Evolutionary conservation across 2,113 vertebrate species (phyloP), one percentile per base, ranked within the genome.

Genomic region (Cyanoderma ruficeps): DNA sequence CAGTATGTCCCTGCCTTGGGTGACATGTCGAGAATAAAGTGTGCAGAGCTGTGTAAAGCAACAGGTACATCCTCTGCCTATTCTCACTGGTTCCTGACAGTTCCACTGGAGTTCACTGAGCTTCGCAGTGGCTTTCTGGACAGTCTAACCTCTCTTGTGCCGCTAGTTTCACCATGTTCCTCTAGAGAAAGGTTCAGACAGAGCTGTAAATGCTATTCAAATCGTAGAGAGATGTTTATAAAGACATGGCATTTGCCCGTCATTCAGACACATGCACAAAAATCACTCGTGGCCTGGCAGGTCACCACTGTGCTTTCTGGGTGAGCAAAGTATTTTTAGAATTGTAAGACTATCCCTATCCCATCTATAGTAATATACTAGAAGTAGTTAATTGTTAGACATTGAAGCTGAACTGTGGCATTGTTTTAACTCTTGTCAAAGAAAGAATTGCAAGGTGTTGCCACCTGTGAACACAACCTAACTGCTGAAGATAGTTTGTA

Each of bases 161-260:
- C 11, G 6, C 22, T 86, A 55, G 23, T 56, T 50, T 47, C 31
- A 44, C 13, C n/a, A 18, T 50, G 35, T 55, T 75, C 17, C 59
- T 24, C 27, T 69, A 56, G 17, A 87, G 41, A 23, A 79, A 57
- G 24, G 35, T 75, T 84, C 65, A 75, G 64, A 31, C 4, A 59
- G 24, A 78, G 70, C 44, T 77, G 13, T 49, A 30, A 79, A 80
- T 19, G 47, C 55, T 65, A 8, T 24, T 44, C 11, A 13, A 6
- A 14, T 42, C 0, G 0, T 9, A 0, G 0, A 15, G 47, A 74
- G 11, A 14, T 28, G 16, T 81, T 82, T 33, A 18, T 50, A 19
- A 72, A 64, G 41, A 23, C 24, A 6, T 3, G 27, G 2, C 7
- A 3, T 86, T 47, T 83, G 15, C 17, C 28, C 56, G 53, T 82